phyloP scores from a whole-genome alignment of 2,113 vertebrate genomes.

The Seriola aureovittata region DNA sequence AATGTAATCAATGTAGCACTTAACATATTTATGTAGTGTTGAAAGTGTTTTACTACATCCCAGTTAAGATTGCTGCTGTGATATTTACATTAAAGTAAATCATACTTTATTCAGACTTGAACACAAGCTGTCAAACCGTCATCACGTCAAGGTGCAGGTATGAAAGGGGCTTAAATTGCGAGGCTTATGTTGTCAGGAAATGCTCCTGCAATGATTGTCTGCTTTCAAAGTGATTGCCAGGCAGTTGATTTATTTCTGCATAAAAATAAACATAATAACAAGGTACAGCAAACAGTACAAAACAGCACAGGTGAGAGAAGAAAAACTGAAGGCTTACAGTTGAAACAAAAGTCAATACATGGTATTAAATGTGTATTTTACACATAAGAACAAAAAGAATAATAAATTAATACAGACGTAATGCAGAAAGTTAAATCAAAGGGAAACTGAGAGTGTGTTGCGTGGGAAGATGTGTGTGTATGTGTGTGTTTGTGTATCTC shows the following conservation, averaged over 20 bases:
- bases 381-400: slow-evolving; percentile 11
- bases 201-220: neutral
- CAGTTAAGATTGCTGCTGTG: neutral
- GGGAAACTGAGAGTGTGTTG: slow-evolving; percentile 24
- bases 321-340: neutral
- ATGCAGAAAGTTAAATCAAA: slow-evolving; percentile 47
- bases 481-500: slow-evolving; percentile 21
- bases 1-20: neutral
- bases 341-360: neutral
- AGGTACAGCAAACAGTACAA: neutral
- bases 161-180: neutral
- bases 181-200: neutral
- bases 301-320: neutral
- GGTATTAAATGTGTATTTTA: neutral
- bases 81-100: neutral
- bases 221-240: neutral
- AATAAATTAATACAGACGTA: slow-evolving; percentile 8
- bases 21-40: neutral
- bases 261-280: slow-evolving; percentile 10
- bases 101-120: neutral
- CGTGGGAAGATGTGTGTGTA: slow-evolving; percentile 6
- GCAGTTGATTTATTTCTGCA: neutral
- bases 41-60: neutral
- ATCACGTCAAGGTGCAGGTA: slow-evolving; percentile 4
- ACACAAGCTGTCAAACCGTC: neutral